Base-by-base conservation (phyloP, 2,113 vertebrate genomes). In the Isichthys henryi region DNA sequence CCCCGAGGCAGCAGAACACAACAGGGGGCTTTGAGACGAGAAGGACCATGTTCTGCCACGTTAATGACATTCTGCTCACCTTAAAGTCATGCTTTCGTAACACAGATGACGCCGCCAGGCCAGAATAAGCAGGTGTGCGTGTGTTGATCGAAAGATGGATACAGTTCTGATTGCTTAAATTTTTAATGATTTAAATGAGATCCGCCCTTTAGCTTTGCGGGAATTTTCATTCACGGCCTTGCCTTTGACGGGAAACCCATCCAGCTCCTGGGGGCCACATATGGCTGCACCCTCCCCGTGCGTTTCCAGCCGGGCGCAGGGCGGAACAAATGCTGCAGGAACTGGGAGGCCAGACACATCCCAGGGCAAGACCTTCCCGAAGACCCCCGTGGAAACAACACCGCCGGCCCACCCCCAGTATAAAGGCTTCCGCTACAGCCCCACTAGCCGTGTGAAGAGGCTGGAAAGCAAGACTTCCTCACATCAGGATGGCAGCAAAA, bases 291-390 rank as follows among this genome's bases (percentile, higher is more conserved):
- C 84, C 48, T 4, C 62, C 62, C 58, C 2, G 11, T 8, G 35
- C 7, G 46, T n/a, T 13, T 21, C 45, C 48, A 52, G 49, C 45
- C n/a, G 10, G 48, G 31, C 0, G 48, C 11, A 13, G 21, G 13
- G 50, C 91, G 88, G 92, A 95, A 95, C 94, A 94, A 94, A 94
- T 92, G 95, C 95, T 95, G 94, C 95, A 96, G 96, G 95, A 96
- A 96, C 94, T 93, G 92, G 94, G 95, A 95, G 95, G 95, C 27
- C 89, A 88, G 70, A 53, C 94, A 53, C 94, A 94, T 95, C 92
- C 50, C 89, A 94, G 94, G 94, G 94, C 94, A 95, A 95, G 93
- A 93, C 94, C 94, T 95, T 95, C 94, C 95, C 95, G 94, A 92
- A 94, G 93, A 92, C 94, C 93, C 93, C 92, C 93, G 92, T 94